Base-by-base conservation (phyloP, 2,113 vertebrate genomes). In the Spilogale gracilis region DNA sequence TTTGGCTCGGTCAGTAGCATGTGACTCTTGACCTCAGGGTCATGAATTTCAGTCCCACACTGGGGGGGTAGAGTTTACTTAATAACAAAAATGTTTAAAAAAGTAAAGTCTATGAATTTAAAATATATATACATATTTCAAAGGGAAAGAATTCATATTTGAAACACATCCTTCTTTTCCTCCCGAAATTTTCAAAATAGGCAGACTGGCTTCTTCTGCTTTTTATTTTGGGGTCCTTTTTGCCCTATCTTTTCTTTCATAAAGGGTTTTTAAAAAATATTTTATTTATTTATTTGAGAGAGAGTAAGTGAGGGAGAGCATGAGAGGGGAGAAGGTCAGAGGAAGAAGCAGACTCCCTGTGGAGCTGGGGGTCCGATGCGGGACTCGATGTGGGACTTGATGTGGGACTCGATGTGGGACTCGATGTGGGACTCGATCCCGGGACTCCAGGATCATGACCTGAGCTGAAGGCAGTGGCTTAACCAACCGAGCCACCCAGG, bases 121-220 rank as follows among this genome's bases (percentile, higher is more conserved):
- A 76, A 61, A 73, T 52, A n/a, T 48, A 17, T 43, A 2, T 56
- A 12, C 67, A 23, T 45, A 61, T 23, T n/a, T 69, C 10, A 79
- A 92, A 83, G 18, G 74, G 52, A 83, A 86, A 25, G 60, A 4
- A 84, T 85, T 86, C n/a, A 56, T 54, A 81, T 63, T 81, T 95
- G 14, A 95, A 93, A 94, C 8, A 16, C 25, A 67, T 84, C 25
- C 25, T 93, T 52, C 21, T 89, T 74, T 86, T 16, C 43, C 32
- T 58, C 43, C 25, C 78, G 50, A 87, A 81, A 32, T 38, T 97
- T 58, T 94, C 67, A 71, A 91, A 95, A 90, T 78, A 56, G 61
- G 30, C 80, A 61, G 78, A 71, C n/a, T 78, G 43, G 52, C 50
- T 86, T 50, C 38, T 95, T 84, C 63, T 86, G 17, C 25, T 67